phyloP scores from a whole-genome alignment of 2,797 vertebrate genomes.

The Austrolebias charrua region DNA sequence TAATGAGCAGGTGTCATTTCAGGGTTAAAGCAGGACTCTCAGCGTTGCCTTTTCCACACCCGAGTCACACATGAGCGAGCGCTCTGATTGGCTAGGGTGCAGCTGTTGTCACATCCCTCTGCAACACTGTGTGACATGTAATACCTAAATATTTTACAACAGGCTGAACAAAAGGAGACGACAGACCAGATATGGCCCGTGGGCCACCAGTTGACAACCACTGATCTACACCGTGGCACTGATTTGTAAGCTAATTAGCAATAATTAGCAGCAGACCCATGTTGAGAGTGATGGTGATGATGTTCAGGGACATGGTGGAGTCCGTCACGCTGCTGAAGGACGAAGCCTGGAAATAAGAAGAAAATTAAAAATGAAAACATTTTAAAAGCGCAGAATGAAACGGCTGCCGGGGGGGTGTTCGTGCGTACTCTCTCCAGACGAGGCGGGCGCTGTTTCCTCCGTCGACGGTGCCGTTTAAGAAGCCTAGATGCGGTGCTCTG shows the following conservation, averaged over 20 bases:
- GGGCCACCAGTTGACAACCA: not conserved
- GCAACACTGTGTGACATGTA: too few relatives aligned
- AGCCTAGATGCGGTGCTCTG: slow-evolving; percentile 91
- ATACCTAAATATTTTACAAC: too few relatives aligned
- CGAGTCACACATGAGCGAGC: too few relatives aligned
- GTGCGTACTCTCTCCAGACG: slow-evolving; percentile 86
- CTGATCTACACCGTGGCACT: not conserved
- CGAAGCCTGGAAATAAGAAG: slow-evolving; percentile 76
- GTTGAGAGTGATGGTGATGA: slow-evolving; percentile 93
- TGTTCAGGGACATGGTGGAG: slow-evolving; percentile 94
- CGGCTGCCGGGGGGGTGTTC: not conserved
- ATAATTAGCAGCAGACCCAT: slow-evolving; percentile 80
- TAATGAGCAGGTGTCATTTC: too few relatives aligned
- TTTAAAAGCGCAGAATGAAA: too few relatives aligned
- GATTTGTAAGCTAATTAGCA: not conserved
- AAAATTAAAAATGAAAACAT: not conserved
- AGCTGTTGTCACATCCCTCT: too few relatives aligned
- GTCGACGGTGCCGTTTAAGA: slow-evolving; percentile 88
- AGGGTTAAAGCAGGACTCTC: too few relatives aligned
- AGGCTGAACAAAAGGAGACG: too few relatives aligned
- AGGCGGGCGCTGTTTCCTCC: slow-evolving; percentile 90
- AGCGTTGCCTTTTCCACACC: too few relatives aligned
- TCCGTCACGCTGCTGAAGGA: slow-evolving; percentile 95
- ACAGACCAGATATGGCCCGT: not conserved
- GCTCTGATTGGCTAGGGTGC: too few relatives aligned